A percentile compares a stretch with the other conserved stretches of the same genome.
Conservation (phyloP, 1,140 invertebrate genomes). For the Myzus persicae region DNA sequence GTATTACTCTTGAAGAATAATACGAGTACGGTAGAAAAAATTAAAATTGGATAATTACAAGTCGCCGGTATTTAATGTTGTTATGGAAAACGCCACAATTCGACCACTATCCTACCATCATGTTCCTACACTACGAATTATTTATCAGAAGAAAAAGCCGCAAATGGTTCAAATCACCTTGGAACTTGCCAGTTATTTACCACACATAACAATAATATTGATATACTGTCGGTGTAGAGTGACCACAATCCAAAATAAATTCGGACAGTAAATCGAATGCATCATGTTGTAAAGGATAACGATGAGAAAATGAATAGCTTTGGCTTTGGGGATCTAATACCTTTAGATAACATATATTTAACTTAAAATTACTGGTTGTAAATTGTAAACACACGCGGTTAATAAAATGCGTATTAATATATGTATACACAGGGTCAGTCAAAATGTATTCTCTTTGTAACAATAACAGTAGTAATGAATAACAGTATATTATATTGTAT, state of each 20-base stretch:
- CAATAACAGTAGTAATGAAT: neutral
- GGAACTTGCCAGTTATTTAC: neutral
- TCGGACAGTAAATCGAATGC: neutral
- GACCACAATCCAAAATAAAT: slow-evolving; percentile 21
- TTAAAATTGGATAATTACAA: slow-evolving; percentile 36
- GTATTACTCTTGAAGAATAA: neutral
- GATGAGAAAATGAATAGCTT: slow-evolving; percentile 14
- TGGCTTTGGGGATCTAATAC: neutral
- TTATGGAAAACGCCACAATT: neutral
- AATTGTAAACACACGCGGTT: neutral
- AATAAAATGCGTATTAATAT: neutral
- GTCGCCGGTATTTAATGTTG: neutral
- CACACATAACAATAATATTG: neutral
- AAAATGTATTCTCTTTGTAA: neutral
- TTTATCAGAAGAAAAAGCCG: slow-evolving; percentile 30
- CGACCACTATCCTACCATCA: neutral
- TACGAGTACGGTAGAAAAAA: neutral
- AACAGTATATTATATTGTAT: neutral
- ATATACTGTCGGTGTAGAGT: neutral
- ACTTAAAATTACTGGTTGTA: neutral
- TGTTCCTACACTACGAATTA: neutral
- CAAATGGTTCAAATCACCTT: slow-evolving; percentile 18
- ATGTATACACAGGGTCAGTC: neutral
- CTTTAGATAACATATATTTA: neutral
- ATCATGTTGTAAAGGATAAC: neutral